Evolutionary conservation across 1,140 invertebrate genomes (phyloP), one percentile per base, ranked within the genome.

Genomic region (Apocrypta bakeri): DNA sequence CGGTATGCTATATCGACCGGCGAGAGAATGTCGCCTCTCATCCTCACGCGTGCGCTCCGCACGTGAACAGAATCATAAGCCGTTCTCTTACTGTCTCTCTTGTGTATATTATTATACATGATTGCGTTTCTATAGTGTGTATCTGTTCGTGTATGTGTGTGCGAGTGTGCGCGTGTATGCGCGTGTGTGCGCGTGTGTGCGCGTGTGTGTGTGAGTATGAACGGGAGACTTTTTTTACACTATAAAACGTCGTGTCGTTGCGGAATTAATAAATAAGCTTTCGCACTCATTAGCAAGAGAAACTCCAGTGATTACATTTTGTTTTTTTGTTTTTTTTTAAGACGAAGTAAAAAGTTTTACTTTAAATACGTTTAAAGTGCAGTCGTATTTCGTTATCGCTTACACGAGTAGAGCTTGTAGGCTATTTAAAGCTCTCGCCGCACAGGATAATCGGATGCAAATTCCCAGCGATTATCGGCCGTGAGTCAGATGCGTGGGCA

Each of bases 31-130:
- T 78, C 76, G 37, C 40, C 33, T 40, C 37, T 6, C 9, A n/a
- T 37, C 66, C 29, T 69, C 48, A 73, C 79, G 79, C 79, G 68
- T 64, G 79, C 68, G 79, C 69, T 63, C 69, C 31, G 79, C 77
- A 29, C 31, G 21, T 21, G 29, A 56, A 56, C 48, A 21, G 48
- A 56, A 56, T 21, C 48, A 21, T 56, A 56, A 56, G 48, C 48
- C 21, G 21, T n/a, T 21, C 21, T 56, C 42, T 48, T 17, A 1
- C 42, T 17, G 11, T 48, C 42, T 48, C 42, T 48, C 11, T 1
- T 48, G 1, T 17, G 14, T 4, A 17, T 48, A 48, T 17, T 6
- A 21, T 21, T n/a, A 56, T 56, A 17, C 17, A 21, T n/a, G 48
- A 56, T 56, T 56, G 48, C 48, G 48, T 4, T 56, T 14, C 11